Base-by-base conservation (phyloP, 1,140 invertebrate species). In the Lepidotrigona ventralis region DNA sequence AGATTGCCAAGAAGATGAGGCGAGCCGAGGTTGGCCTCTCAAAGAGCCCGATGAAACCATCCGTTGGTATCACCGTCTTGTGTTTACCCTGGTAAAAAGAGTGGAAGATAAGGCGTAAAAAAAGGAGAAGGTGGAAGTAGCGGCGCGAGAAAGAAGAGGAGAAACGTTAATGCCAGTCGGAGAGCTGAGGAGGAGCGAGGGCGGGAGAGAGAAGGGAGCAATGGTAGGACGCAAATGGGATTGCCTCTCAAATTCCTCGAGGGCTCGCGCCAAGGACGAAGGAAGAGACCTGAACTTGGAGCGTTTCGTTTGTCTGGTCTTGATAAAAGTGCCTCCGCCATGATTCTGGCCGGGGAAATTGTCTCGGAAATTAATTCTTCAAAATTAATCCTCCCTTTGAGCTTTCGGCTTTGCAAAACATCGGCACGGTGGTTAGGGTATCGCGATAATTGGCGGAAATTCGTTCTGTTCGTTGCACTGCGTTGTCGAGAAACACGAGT, bases 161-260 rank as follows among this genome's bases (percentile, higher is more conserved):
- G 39, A n/a, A 81, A 58, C 63, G 80, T 76, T 58, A 76, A 69
- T 58, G 80, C 58, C 33, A 1, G 72, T 53, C 33, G 54, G 21
- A 46, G 21, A 69, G 26, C 19, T 46, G 39, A 9, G 54, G 46
- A 51, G 46, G 23, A 15, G 51, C 11, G 63, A n/a, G 39, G 53
- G 46, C 26, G 53, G 23, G 51, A 5, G n/a, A n/a, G 58, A 23
- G 39, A 26, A 39, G 73, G 26, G 54, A 53, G 17, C 12, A 66
- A 33, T 70, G 78, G 69, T 79, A 79, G 85, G 86, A 88, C 85
- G 89, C 87, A 92, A 92, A 92, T 92, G 87, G 88, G 88, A 92
- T 92, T 91, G 90, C 86, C 72, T 91, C 88, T 90, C 79, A 85
- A 91, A 92, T 91, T 90, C 90, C 88, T 90, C 87, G 72, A 88